Evolutionary conservation across 2,888 invertebrate species (phyloP), one percentile per base, ranked within the genome.

Genomic region (Polia nebulosa): DNA sequence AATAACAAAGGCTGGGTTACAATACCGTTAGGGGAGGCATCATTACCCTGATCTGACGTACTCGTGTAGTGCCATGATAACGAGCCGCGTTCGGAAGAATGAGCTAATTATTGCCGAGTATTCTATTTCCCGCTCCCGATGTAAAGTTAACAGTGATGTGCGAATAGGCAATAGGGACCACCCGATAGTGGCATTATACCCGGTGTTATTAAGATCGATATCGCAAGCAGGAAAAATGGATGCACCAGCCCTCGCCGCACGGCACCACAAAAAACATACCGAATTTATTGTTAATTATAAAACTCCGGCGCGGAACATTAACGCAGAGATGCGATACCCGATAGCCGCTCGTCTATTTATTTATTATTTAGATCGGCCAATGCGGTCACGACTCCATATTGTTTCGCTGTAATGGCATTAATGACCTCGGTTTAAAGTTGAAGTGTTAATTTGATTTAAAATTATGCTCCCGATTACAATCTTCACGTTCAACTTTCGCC

Each of bases 281-380:
- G 90, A 95, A 95, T 95, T 95, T 95, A 95, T 95, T 94, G 95
- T 95, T 95, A 95, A 95, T 95, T 95, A 95, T 95, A 95, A 95
- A 95, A 95, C 90, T 95, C 93, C 88, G 90, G 88, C 91, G 90
- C 86, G 87, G 93, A 92, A 92, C 93, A 95, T 95, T 95, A 95
- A 93, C 92, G 89, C 89, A 88, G 90, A 93, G 95, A 95, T 95
- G 91, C 94, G 92, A 89, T 90, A 90, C 88, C 83, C 87, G 95
- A 95, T 95, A 94, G 87, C 88, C 76, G 89, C 88, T 85, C 89
- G 91, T 94, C 94, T 95, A 95, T 95, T 95, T 95, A 95, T 95
- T 95, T 95, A 95, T 95, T 95, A 95, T 95, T 94, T 94, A 95
- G 95, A 94, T 94, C 91, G 92, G 91, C 90, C 90, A 89, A 88